Evolutionary conservation across 2,797 vertebrate species (phyloP), one percentile per base, ranked within the genome.

Genomic region (Sternarchorhynchus goeldii): DNA sequence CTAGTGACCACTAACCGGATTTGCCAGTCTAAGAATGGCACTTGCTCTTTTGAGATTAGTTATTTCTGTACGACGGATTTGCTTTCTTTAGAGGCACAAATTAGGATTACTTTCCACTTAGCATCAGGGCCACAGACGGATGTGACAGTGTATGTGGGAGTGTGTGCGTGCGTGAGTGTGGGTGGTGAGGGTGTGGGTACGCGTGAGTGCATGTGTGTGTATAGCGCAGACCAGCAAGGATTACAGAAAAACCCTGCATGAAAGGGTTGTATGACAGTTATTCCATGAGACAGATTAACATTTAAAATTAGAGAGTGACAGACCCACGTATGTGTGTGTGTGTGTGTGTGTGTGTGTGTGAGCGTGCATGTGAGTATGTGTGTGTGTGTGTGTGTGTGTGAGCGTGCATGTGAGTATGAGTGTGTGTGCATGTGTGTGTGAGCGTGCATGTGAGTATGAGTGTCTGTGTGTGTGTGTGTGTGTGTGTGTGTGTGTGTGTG

Each of bases 41-140:
- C 75, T 79, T 79, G 73, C 67, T 67, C 73, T 79, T 79, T 73
- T 73, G 55, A 82, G 77, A 76, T 82, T 76, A 76, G 76, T 74
- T 79, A 79, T 81, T 81, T 81, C 70, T 65, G 76, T 76, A 76
- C 62, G 79, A 69, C 17, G 79, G 77, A 81, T 84, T 84, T 79
- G 64, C 79, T 84, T 79, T 77, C 63, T 79, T 84, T 74, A 69
- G 69, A 69, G 73, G 53, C 14, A 67, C 82, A 84, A 84, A 81
- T 81, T 81, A 79, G 77, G 79, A 81, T 81, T 76, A 84, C 69
- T 73, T 67, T 69, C 67, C 81, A 78, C 76, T 76, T 69, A 81
- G 71, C 68, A 73, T 74, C 76, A 77, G 79, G 76, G 73, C 70
- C 78, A 64, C 64, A 31, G 63, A 56, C 53, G 10, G 68, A 60